Base-by-base conservation (phyloP, 2,888 invertebrate species). In the Chirona hameri region DNA sequence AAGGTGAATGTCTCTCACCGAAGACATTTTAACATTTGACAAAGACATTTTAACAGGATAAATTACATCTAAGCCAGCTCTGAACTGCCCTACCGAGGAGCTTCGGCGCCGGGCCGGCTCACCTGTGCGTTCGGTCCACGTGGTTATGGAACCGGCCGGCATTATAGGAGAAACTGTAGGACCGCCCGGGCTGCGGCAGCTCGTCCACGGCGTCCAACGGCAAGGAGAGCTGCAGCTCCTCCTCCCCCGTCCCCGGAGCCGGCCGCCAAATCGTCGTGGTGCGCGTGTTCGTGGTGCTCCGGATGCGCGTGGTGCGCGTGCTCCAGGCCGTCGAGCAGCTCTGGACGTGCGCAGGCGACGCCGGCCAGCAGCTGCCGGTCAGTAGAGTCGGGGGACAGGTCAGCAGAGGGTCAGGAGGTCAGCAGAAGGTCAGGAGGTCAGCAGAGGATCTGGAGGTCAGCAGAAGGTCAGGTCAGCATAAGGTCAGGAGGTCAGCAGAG, bases 101-200 rank as follows among this genome's bases (percentile, higher is more conserved):
- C n/a, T n/a, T n/a, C n/a, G n/a, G n/a, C n/a, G n/a, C n/a, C n/a
- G n/a, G n/a, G n/a, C n/a, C n/a, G 57, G 7, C 46, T 79, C 2
- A 94, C 0, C 92, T 91, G 86, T 94, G 94, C 82, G 92, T 91
- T 18, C 94, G 89, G 88, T 94, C 94, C 1, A 93, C 90, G 84
- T 93, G 93, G 79, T 94, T 94, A 0, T 94, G 93, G 86, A 89
- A 93, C 84, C 94, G 89, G 65, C 94, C 94, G 2, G 94, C 94
- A 1, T 92, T 91, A 88, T 94, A 94, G 57, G 93, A 91, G 88
- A 94, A 94, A 83, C 91, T 91, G 88, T 94, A 94, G 0, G 94
- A 93, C 86, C 88, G 90, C 69, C 93, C 48, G 48, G 48, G 48
- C 29, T 14, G 27, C 24, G 69, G 27, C 39, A 21, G 31, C 21